Evolutionary conservation across 1,140 invertebrate genomes (phyloP), one percentile per base, ranked within the genome.

Genomic region (Drosophila elegans): DNA sequence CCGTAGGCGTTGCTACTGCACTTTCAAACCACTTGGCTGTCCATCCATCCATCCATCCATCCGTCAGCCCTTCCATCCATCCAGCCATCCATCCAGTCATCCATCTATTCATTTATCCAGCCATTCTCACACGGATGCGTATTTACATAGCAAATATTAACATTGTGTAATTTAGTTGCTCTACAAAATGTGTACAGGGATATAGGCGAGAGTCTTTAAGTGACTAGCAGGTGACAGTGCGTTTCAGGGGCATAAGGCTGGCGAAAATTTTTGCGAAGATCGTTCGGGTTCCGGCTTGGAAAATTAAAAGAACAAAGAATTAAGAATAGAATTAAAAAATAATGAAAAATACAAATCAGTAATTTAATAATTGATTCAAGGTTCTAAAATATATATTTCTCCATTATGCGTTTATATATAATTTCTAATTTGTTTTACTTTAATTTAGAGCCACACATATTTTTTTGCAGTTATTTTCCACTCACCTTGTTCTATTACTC

Each of bases 151-250:
- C 85, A 89, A 89, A 89, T 89, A 89, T 89, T 89, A 84, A 78
- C 85, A 80, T 89, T 80, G 84, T 84, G 84, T 84, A 89, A 89
- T 89, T 89, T 89, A 89, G 85, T 89, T 89, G 84, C 74, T 77
- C 63, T 72, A 74, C 74, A 69, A 80, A 85, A 83, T 83, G 76
- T 88, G 77, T 81, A 71, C 64, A 71, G 52, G 64, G 46, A 68
- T 68, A 66, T 68, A 38, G 64, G 46, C 60, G 46, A 68, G 60
- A 38, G 34, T 48, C 38, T 42, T 29, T 66, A 66, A 66, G 59
- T 64, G 45, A 34, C 25, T 32, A 12, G 4, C 44, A 29, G 9
- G 5, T 4, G 16, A 41, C 21, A 55, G 51, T 41, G 41, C 41
- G 27, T 21, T 39, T 29, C 32, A 4, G 3, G 0, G 34, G 3